Conservation (phyloP, 2,888 invertebrate genomes). For the Drosophila neonasuta region DNA sequence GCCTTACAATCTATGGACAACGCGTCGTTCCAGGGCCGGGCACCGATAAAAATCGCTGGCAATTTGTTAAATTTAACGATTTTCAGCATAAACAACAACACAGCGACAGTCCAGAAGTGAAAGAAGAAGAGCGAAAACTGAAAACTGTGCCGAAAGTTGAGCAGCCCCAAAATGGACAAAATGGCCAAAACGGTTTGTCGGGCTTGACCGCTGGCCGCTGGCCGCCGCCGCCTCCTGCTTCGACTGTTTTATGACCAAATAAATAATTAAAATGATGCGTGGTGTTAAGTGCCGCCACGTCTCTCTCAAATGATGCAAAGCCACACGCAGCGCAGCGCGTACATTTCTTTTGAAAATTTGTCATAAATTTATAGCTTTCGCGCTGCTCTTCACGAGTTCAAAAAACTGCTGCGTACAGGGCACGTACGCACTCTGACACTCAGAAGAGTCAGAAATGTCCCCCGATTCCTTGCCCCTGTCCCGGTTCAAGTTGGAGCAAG, state of each 20-base stretch:
- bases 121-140: constrained; percentile 26
- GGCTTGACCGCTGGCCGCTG: constrained; percentile 8
- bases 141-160: constrained; percentile 69
- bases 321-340: constrained; percentile 74
- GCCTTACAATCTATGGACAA: constrained; percentile 62
- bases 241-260: constrained; percentile 74
- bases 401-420: constrained; percentile 25
- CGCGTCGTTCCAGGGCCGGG: constrained; percentile 54
- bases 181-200: constrained; percentile 23
- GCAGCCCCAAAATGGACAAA: constrained; percentile 40
- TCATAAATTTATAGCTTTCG: constrained; percentile 76
- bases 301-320: constrained; percentile 40
- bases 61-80: constrained; percentile 79
- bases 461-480: constrained; percentile 4
- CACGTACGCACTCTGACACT: constrained; percentile 61
- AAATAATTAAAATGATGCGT: constrained; percentile 78
- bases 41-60: constrained; percentile 76
- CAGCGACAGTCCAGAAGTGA: neutral
- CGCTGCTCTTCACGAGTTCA: constrained; percentile 53
- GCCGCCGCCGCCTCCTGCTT: constrained; percentile 58
- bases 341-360: constrained; percentile 75
- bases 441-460: too few species aligned
- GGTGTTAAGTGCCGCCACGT: constrained; percentile 73
- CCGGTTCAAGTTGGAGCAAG: constrained; percentile 20
- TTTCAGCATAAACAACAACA: constrained; percentile 54